Conservation (phyloP, 2,888 invertebrate species). For the Apodemia zela region DNA sequence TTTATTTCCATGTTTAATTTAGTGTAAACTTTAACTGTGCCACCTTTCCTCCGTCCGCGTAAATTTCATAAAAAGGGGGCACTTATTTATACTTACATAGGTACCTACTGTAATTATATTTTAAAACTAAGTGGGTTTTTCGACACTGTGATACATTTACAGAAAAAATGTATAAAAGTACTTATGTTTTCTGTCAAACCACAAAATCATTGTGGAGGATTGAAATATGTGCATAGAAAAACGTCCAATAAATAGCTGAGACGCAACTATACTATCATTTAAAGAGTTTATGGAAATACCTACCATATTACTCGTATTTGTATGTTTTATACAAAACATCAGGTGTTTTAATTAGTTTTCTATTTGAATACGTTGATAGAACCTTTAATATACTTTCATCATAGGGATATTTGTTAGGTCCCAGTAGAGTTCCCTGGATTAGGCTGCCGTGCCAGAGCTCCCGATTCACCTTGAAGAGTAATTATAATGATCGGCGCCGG, state of each 20-base stretch:
- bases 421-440: constrained; percentile 64
- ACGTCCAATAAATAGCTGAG: neutral
- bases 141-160: no score
- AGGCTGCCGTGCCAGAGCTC: constrained; percentile 57
- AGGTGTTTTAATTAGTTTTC: constrained; percentile 26
- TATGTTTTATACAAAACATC: neutral
- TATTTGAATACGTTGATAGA: constrained; percentile 56
- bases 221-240: no score
- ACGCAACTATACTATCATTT: neutral
- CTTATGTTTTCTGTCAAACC: no score
- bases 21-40: no score
- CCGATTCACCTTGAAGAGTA: constrained; percentile 78
- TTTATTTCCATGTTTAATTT: no score
- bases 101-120: no score
- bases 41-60: no score
- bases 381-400: constrained; percentile 66
- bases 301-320: constrained; percentile 2
- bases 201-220: no score
- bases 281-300: neutral
- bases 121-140: no score
- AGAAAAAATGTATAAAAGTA: no score
- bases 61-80: no score
- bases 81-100: no score
- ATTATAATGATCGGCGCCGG: constrained; percentile 79
- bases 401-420: constrained; percentile 62